phyloP scores from a whole-genome alignment of 2,888 invertebrate genomes.

The Adineta ricciae region DNA sequence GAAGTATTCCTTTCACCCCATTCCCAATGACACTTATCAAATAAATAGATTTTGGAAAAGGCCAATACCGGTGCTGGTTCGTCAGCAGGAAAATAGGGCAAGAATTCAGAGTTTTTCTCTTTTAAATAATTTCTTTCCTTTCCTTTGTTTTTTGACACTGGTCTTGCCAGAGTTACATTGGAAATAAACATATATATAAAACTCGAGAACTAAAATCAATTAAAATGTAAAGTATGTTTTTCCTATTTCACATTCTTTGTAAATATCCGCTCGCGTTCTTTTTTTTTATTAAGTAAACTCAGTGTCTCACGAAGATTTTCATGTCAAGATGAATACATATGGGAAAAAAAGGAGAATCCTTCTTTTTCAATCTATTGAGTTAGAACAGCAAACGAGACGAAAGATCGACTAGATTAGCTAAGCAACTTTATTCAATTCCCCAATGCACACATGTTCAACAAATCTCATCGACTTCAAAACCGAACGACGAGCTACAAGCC shows the following conservation, averaged over 20 bases:
- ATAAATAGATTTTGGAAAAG: background rate
- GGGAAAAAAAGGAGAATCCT: background rate
- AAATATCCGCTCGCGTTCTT: slow-evolving; percentile 10
- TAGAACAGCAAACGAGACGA: background rate
- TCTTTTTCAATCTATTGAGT: background rate
- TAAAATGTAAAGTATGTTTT: background rate
- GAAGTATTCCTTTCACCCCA: background rate
- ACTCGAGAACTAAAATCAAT: background rate
- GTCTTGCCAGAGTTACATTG: background rate
- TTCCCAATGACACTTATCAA: background rate
- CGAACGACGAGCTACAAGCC: too few species aligned
- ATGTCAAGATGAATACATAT: background rate
- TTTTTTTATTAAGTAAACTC: background rate
- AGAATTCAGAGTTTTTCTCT: background rate
- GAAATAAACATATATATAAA: background rate
- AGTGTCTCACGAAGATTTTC: background rate
- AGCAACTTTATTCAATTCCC: background rate
- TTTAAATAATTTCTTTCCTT: background rate
- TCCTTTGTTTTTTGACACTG: background rate
- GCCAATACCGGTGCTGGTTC: background rate
- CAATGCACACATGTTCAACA: background rate
- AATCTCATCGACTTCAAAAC: background rate
- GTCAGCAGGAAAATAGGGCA: background rate
- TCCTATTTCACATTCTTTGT: background rate
- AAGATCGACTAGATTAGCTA: background rate